Percentiles rank a stretch among this genome's conserved stretches.
phyloP scores from a whole-genome alignment of 2,113 vertebrate genomes.

The Toxotes chatareus region DNA sequence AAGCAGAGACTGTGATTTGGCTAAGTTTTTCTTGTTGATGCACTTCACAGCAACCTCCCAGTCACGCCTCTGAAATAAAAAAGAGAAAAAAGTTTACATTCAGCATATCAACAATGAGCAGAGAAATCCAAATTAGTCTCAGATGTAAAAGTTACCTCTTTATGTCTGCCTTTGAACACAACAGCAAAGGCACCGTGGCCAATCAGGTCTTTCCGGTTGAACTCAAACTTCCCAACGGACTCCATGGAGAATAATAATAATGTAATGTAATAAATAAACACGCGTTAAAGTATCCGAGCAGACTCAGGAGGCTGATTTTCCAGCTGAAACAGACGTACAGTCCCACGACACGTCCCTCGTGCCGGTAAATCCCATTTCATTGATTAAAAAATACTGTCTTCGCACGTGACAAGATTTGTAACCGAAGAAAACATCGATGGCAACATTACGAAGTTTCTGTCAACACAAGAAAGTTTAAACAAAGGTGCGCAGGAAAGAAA shows the following conservation, averaged over 20 bases:
- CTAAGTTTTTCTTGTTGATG: conserved; percentile 97
- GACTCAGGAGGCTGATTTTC: conserved; percentile 53
- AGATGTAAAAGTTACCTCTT: conserved; percentile 85
- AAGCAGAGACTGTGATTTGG: conserved; percentile 93
- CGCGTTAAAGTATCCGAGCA: conserved; percentile 18
- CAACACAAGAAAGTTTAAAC: conserved; percentile 31
- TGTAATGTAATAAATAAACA: not conserved
- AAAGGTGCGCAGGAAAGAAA: conserved; percentile 3
- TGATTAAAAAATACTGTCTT: conserved; percentile 54
- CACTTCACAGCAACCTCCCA: conserved; percentile 97
- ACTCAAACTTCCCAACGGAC: conserved; percentile 95
- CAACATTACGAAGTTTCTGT: conserved; percentile 25
- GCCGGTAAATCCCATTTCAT: conserved; percentile 80
- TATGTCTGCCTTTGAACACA: conserved; percentile 96
- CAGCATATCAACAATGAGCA: not conserved
- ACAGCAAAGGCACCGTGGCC: conserved; percentile 97
- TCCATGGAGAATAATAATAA: conserved; percentile 83
- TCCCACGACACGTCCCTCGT: conserved; percentile 62
- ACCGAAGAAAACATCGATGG: not conserved
- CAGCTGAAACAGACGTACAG: conserved; percentile 54
- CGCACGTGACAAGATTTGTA: conserved; percentile 57
- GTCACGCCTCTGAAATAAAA: conserved; percentile 88
- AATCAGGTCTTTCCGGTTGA: conserved; percentile 94
- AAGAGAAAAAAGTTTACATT: not conserved
- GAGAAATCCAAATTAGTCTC: not conserved